phyloP scores from a whole-genome alignment of 2,113 vertebrate genomes.

The Tringa solitaria region DNA sequence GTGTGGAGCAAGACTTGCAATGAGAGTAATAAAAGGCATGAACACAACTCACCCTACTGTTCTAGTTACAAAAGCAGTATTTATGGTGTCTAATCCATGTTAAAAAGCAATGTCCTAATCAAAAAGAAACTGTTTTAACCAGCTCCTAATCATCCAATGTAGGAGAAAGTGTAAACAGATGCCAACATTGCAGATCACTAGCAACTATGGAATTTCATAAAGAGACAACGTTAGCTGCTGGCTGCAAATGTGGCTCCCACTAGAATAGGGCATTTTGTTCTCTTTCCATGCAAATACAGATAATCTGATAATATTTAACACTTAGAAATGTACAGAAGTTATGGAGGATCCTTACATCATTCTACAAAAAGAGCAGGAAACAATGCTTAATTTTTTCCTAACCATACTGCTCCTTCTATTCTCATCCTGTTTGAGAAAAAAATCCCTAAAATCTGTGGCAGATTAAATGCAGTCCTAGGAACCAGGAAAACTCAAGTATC shows the following conservation, averaged over 20 bases:
- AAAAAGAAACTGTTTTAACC: not conserved
- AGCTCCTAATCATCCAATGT: not conserved
- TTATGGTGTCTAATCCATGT: not conserved
- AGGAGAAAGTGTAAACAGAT: not conserved
- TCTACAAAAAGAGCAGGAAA: conserved; percentile 47
- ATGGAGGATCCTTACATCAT: not conserved
- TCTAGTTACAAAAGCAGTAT: not conserved
- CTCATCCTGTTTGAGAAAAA: conserved; percentile 18
- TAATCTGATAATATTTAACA: conserved; percentile 59
- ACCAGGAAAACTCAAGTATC: not conserved
- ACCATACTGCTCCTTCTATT: not conserved
- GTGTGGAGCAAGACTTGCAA: not conserved
- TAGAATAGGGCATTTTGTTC: conserved; percentile 58
- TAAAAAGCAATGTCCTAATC: not conserved
- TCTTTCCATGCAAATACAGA: conserved; percentile 63
- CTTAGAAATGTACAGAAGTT: conserved; percentile 53
- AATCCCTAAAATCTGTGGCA: not conserved
- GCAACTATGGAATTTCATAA: not conserved
- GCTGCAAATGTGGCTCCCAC: conserved; percentile 54
- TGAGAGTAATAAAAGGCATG: not conserved
- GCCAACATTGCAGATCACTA: conserved; percentile 36
- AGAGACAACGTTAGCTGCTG: conserved; percentile 43
- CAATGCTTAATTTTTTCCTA: not conserved
- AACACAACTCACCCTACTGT: not conserved
- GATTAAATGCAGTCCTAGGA: conserved; percentile 32